Conservation (phyloP, 2,113 vertebrate species). For the Anarrhichthys ocellatus region DNA sequence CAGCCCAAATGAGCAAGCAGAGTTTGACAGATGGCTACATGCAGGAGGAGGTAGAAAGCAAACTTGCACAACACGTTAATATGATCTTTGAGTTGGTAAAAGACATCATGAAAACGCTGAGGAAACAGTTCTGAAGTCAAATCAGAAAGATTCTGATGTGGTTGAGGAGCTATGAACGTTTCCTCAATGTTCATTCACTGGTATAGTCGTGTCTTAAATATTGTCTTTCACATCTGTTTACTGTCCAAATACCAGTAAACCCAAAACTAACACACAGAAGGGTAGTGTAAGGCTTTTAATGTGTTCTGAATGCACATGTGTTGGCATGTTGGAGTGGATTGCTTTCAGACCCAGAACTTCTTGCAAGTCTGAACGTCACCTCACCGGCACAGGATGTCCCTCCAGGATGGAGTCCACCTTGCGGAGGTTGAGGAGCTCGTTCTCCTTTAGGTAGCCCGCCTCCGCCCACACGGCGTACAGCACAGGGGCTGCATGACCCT, state of each 20-base stretch:
- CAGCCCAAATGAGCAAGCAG: neutral
- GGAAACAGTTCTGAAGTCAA: neutral
- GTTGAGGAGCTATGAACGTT: neutral
- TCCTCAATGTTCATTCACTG: neutral
- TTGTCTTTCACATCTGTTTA: neutral
- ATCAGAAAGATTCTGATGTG: neutral
- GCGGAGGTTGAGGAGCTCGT: conserved; percentile 91
- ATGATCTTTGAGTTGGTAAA: conserved; percentile 1
- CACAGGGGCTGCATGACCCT: conserved; percentile 95
- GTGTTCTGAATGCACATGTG: neutral
- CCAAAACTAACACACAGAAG: neutral
- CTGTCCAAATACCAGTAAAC: neutral
- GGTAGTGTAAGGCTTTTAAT: neutral
- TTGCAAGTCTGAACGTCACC: conserved; percentile 52
- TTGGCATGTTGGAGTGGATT: neutral
- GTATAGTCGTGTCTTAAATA: neutral
- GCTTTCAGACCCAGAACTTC: conserved; percentile 1
- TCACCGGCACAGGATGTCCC: conserved; percentile 94
- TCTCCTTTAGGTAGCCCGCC: conserved; percentile 91
- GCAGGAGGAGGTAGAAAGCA: neutral
- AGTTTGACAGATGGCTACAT: neutral
- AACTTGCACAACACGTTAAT: neutral
- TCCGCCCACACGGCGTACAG: conserved; percentile 95
- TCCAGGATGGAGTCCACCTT: conserved; percentile 95
- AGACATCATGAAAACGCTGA: neutral